Percentiles rank a stretch among this genome's conserved stretches.
phyloP scores from a whole-genome alignment of 2,113 vertebrate genomes.

The Piprites chloris region DNA sequence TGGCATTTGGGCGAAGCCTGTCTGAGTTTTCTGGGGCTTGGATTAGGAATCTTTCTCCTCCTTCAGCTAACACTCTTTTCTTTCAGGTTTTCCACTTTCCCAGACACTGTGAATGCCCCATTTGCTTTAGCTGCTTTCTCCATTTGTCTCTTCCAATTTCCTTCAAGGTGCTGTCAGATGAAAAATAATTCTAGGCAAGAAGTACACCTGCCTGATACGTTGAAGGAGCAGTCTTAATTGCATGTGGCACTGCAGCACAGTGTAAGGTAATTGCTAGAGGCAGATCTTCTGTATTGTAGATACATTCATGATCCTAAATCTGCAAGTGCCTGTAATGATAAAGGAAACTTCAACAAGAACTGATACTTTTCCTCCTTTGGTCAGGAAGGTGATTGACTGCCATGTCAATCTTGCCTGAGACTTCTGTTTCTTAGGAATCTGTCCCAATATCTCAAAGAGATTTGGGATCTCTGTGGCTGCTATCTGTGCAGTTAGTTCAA shows the following conservation, averaged over 20 bases:
- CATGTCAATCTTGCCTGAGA: background rate
- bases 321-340: background rate
- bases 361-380: background rate
- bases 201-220: background rate
- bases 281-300: background rate
- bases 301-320: background rate
- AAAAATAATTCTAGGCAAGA: slow-evolving; percentile 3
- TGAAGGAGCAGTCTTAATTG: slow-evolving; percentile 6
- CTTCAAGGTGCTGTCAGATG: background rate
- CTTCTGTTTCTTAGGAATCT: background rate
- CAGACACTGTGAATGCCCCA: background rate
- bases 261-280: background rate
- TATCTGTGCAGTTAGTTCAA: background rate
- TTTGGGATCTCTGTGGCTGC: background rate
- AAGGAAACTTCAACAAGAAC: background rate
- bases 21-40: background rate
- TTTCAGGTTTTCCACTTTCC: background rate
- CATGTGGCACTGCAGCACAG: background rate
- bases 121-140: background rate
- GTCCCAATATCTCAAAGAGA: background rate
- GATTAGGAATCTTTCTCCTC: background rate
- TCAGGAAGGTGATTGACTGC: background rate
- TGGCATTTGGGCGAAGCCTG: background rate
- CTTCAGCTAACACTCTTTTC: background rate
- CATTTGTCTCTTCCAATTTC: background rate